Evolutionary conservation across 1,140 invertebrate species (phyloP).

Genomic region (Oncopodura yosiiana): DNA sequence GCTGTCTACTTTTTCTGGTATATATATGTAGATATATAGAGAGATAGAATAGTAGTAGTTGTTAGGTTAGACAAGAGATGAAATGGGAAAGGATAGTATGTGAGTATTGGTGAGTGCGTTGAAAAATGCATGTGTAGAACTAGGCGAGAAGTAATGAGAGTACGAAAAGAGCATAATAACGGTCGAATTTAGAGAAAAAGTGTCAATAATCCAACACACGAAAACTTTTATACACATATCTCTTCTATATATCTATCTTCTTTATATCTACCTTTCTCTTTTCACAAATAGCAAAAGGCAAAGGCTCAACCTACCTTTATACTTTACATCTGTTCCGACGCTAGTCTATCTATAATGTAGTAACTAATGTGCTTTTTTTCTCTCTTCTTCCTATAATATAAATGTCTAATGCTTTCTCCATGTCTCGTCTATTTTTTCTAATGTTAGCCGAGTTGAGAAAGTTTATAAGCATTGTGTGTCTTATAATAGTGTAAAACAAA

Average conservation of each 20-base stretch:
- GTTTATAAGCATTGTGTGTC: too few relatives aligned
- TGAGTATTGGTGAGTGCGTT: too few relatives aligned
- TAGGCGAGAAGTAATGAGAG: constrained; percentile 9
- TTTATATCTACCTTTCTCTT: neutral
- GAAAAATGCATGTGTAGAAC: constrained; percentile 9
- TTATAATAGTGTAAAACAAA: too few relatives aligned
- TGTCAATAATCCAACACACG: constrained; percentile 12
- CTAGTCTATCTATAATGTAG: neutral
- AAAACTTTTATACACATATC: neutral
- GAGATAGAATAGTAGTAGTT: too few relatives aligned
- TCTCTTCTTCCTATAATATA: neutral
- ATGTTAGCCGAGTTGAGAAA: too few relatives aligned
- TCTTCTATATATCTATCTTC: neutral
- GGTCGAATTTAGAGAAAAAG: constrained; percentile 4
- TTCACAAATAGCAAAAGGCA: too few relatives aligned
- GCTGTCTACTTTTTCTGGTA: too few relatives aligned
- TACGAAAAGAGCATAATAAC: constrained; percentile 3
- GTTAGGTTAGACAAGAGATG: too few relatives aligned
- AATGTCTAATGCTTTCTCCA: too few relatives aligned
- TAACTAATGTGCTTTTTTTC: neutral
- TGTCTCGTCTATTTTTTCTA: too few relatives aligned
- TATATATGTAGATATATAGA: too few relatives aligned
- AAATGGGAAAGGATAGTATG: too few relatives aligned
- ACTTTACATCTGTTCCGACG: neutral
- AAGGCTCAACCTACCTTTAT: neutral